Evolutionary conservation across 1,140 invertebrate species (phyloP), one percentile per base, ranked within the genome.

Genomic region (Dreissena polymorpha): DNA sequence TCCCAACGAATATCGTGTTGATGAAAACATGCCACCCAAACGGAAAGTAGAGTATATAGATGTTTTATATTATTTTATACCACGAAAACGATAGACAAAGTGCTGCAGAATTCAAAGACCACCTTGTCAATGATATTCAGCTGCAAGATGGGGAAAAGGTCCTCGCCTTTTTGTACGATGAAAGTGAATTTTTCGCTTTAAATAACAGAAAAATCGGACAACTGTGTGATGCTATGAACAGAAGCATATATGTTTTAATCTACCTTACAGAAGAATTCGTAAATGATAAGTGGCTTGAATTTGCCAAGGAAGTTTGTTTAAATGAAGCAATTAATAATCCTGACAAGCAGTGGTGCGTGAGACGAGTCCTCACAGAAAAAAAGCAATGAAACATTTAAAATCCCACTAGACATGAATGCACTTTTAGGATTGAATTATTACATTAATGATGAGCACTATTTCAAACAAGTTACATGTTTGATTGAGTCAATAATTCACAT

Each of bases 351-450:
- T 89, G 88, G 86, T 88, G 88, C 84, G 86, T 89, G 3, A 85
- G 88, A 10, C 88, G 86, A 23, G 86, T 89, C 10, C 86, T 85
- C 23, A 88, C 88, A 49, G 76, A n/a, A 76, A 23, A 83, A 81
- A 51, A 76, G 84, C 27, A 88, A 85, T 68, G 69, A 80, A 18
- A 71, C 83, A 18, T 89, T 89, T 63, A 76, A 65, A 63, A 84
- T 89, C 53, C 88, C 88, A 39, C 84, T 87, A 83, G 86, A 86
- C 16, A 57, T 89, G 13, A 88, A 88, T 75, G 81, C 88, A 0
- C 55, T 89, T 16, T 88, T 86, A 71, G 86, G 86, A 8, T 79
- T 88, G 14, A 88, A 85, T n/a, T 88, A 83, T 74, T 88, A 86
- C 67, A 88, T 84, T 60, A 80, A 86, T 27, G 87, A 88, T 39